Evolutionary conservation across 2,797 vertebrate species (phyloP).

Genomic region (Toxotes lorentzi): DNA sequence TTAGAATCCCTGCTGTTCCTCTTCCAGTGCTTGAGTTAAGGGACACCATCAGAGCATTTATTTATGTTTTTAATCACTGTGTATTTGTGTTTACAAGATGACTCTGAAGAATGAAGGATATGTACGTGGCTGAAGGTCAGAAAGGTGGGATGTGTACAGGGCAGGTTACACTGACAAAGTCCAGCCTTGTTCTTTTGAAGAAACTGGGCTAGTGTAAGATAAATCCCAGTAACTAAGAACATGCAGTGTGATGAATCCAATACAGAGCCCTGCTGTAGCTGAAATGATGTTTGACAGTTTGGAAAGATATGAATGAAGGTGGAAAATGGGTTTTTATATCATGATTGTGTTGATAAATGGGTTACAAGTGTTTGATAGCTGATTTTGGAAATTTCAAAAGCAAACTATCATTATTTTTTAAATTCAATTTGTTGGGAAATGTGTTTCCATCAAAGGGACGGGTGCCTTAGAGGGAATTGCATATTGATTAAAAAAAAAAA

Average conservation of each 20-base stretch:
- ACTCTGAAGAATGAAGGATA: slow-evolving; percentile 49
- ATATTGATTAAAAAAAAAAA: slow-evolving; percentile 48
- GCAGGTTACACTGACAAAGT: neutral
- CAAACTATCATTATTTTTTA: slow-evolving; percentile 55
- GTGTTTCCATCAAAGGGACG: slow-evolving; percentile 75
- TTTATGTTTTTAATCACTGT: slow-evolving; percentile 40
- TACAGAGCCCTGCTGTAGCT: slow-evolving; percentile 18
- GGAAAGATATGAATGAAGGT: slow-evolving; percentile 3
- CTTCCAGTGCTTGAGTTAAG: slow-evolving; percentile 39
- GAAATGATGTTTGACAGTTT: slow-evolving; percentile 27
- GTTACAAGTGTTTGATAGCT: slow-evolving; percentile 25
- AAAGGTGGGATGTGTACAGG: slow-evolving; percentile 1
- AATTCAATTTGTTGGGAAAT: slow-evolving; percentile 42
- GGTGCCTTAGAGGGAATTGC: slow-evolving; percentile 80
- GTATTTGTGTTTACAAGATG: slow-evolving; percentile 60
- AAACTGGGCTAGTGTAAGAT: neutral
- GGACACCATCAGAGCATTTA: slow-evolving; percentile 42
- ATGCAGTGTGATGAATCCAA: neutral
- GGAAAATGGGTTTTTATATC: neutral
- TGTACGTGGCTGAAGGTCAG: slow-evolving; percentile 26
- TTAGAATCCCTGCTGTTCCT: slow-evolving; percentile 13
- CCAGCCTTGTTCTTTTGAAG: neutral
- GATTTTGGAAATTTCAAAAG: slow-evolving; percentile 35
- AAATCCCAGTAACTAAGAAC: neutral
- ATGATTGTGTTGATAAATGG: slow-evolving; percentile 27